Evolutionary conservation across 1,140 invertebrate genomes (phyloP).

Genomic region (Hirudo medicinalis): DNA sequence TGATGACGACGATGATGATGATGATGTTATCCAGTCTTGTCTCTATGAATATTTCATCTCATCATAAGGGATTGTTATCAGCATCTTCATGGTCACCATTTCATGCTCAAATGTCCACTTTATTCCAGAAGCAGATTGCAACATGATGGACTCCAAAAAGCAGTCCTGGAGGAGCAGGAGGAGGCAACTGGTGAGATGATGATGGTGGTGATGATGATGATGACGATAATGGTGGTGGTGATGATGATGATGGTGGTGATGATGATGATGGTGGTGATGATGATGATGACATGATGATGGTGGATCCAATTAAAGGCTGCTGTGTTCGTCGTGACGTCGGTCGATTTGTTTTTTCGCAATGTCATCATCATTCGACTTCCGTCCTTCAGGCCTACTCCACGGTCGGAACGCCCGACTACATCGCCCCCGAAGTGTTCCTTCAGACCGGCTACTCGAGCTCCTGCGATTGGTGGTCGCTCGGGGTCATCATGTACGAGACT

Average conservation of each 20-base stretch:
- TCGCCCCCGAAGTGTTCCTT: slow-evolving; percentile 92
- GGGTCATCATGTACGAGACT: slow-evolving; percentile 99
- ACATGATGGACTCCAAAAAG: slow-evolving; percentile 38
- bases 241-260: too few species aligned
- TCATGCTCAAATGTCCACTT: slow-evolving; percentile 18
- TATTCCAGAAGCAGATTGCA: slow-evolving; percentile 30
- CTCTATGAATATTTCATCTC: slow-evolving; percentile 18
- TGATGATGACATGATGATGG: too few species aligned
- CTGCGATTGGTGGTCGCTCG: slow-evolving; percentile 98
- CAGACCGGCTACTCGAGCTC: slow-evolving; percentile 92
- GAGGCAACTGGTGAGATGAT: slow-evolving; percentile 28
- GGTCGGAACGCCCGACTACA: slow-evolving; percentile 98
- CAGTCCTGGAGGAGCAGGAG: slow-evolving; percentile 37
- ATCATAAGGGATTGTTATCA: slow-evolving; percentile 2
- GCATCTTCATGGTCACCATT: not conserved
- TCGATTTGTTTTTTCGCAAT: not conserved
- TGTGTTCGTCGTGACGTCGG: not conserved
- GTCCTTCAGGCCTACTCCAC: slow-evolving; percentile 57
- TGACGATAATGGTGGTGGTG: too few species aligned
- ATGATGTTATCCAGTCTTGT: not conserved
- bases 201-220: too few species aligned
- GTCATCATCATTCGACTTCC: slow-evolving; percentile 13
- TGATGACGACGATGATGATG: not conserved
- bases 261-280: too few species aligned
- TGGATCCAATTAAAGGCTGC: too few species aligned